Percentiles rank a stretch among this genome's conserved stretches.
phyloP scores from a whole-genome alignment of 53 echinoderm and acorn worm species.

The Holothuria leucospilota region DNA sequence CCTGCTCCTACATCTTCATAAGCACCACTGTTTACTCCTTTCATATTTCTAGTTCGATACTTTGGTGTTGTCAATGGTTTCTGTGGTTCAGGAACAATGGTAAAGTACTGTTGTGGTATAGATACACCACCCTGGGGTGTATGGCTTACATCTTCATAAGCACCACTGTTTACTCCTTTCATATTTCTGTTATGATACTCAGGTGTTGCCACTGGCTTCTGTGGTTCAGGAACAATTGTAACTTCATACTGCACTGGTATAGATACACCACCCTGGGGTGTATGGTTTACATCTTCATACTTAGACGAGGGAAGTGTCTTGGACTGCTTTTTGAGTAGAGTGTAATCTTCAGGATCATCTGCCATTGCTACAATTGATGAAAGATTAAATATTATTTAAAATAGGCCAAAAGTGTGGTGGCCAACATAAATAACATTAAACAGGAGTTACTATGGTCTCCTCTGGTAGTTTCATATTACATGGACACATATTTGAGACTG shows the following conservation, averaged over 20 bases:
- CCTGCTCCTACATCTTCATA: neutral
- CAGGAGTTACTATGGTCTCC: too few relatives aligned
- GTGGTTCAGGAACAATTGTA: neutral
- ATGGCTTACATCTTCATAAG: neutral
- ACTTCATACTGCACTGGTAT: neutral
- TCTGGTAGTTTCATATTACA: too few relatives aligned
- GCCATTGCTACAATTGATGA: neutral
- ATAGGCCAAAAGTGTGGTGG: too few relatives aligned
- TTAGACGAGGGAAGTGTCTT: neutral
- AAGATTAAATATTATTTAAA: neutral
- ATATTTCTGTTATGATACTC: neutral
- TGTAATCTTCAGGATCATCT: conserved; percentile 22
- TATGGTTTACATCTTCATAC: neutral
- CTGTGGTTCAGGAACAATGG: neutral
- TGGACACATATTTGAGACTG: too few relatives aligned
- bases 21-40: neutral
- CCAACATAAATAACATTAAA: too few relatives aligned
- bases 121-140: too few relatives aligned
- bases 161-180: neutral
- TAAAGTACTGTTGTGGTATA: too few relatives aligned
- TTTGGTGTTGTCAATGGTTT: neutral
- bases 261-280: neutral
- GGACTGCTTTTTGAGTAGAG: neutral
- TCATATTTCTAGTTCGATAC: neutral
- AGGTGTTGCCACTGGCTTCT: neutral